phyloP scores from a whole-genome alignment of 2,888 invertebrate genomes.

The Melitaea athalia region DNA sequence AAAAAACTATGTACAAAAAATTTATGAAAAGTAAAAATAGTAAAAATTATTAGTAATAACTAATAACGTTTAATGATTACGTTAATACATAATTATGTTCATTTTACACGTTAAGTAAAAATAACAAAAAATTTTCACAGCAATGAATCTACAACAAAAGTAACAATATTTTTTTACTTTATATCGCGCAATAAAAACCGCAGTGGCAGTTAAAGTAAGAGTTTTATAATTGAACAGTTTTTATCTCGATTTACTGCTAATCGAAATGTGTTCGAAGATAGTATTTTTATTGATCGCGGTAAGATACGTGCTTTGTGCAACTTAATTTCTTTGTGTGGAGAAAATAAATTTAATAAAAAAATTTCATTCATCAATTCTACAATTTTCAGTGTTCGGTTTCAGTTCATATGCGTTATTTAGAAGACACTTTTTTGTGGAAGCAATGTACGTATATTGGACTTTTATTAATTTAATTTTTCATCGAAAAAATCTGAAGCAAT shows the following conservation, averaged over 20 bases:
- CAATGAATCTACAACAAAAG: background rate
- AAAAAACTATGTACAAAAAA: too few relatives aligned
- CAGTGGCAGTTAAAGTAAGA: background rate
- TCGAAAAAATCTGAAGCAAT: too few relatives aligned
- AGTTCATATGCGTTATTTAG: slow-evolving; percentile 36
- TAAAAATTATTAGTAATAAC: too few relatives aligned
- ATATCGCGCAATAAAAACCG: background rate
- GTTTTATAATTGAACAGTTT: slow-evolving; percentile 3
- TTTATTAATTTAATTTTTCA: too few relatives aligned
- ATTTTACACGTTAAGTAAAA: too few relatives aligned
- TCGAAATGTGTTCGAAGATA: slow-evolving; percentile 31
- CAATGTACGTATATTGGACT: slow-evolving; percentile 47
- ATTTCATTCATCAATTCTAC: background rate
- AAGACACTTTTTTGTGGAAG: slow-evolving; percentile 60
- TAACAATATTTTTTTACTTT: too few relatives aligned
- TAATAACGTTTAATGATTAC: too few relatives aligned
- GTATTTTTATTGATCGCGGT: slow-evolving; percentile 34
- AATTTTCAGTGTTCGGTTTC: slow-evolving; percentile 38
- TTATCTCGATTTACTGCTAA: slow-evolving; percentile 15
- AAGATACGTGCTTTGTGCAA: slow-evolving; percentile 17
- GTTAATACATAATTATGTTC: too few relatives aligned
- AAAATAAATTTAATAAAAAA: background rate
- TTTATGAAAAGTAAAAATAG: too few relatives aligned
- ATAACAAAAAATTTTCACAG: too few relatives aligned
- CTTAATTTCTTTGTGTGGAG: background rate